Percentiles rank a stretch among this genome's conserved stretches.
phyloP scores from a whole-genome alignment of 2,113 vertebrate species.

The Rhagologus leucostigma region DNA sequence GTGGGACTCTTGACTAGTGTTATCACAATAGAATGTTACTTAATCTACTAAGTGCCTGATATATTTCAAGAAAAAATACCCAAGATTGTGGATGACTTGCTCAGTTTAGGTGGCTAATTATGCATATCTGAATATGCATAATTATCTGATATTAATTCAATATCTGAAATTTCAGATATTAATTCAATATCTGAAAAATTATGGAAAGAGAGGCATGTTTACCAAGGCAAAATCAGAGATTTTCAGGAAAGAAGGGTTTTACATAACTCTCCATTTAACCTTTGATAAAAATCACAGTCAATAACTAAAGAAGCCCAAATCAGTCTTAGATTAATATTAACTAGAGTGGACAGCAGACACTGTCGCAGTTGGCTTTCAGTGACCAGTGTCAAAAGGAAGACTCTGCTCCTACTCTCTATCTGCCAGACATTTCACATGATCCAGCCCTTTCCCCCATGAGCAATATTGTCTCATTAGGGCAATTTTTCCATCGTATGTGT shows the following conservation, averaged over 20 bases:
- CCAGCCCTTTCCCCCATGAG: not conserved
- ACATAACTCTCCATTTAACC: not conserved
- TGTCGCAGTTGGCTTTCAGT: not conserved
- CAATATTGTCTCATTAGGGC: not conserved
- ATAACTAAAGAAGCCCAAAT: not conserved
- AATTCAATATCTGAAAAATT: not conserved
- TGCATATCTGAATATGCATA: too few species aligned
- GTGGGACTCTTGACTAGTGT: not conserved
- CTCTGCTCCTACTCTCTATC: not conserved
- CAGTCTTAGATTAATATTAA: not conserved
- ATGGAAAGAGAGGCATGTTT: not conserved
- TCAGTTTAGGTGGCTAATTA: not conserved
- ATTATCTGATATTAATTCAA: too few species aligned
- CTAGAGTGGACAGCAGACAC: not conserved
- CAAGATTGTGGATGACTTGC: not conserved
- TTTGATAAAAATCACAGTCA: not conserved
- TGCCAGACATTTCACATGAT: not conserved
- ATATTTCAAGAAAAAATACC: not conserved
- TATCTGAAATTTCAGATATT: too few species aligned
- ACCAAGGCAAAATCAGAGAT: not conserved
- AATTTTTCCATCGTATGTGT: not conserved
- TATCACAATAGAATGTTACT: not conserved
- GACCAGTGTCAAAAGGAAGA: not conserved
- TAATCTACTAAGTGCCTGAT: not conserved
- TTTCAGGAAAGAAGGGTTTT: not conserved